A percentile compares a stretch with the other conserved stretches of the same genome.
phyloP scores from a whole-genome alignment of 2,888 invertebrate species.

The Cantharis lateralis region DNA sequence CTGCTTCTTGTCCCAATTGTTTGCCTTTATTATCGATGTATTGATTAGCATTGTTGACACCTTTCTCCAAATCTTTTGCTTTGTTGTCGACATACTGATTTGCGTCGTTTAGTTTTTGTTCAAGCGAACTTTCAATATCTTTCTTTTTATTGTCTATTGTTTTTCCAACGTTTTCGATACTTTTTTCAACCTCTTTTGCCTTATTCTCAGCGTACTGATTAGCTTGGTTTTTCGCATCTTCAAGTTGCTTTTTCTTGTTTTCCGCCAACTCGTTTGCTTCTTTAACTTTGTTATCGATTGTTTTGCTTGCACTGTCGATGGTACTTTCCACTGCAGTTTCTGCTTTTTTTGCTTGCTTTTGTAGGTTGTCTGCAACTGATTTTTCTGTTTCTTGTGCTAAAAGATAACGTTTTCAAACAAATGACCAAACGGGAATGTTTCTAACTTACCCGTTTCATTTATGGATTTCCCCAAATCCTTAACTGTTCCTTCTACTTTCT shows the following conservation, averaged over 20 bases:
- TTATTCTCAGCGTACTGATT: conserved; percentile 45
- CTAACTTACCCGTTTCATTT: conserved; percentile 56
- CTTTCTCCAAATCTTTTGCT: conserved; percentile 14
- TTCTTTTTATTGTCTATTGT: conserved; percentile 46
- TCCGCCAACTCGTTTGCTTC: conserved; percentile 30
- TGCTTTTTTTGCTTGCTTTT: conserved; percentile 46
- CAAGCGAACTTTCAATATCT: conserved; percentile 24
- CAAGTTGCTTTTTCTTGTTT: conserved; percentile 29
- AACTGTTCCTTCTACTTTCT: conserved; percentile 64
- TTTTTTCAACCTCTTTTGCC: conserved; percentile 33
- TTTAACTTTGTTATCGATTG: conserved; percentile 34
- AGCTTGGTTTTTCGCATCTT: conserved; percentile 21
- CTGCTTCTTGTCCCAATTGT: conserved; percentile 21
- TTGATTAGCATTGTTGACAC: conserved; percentile 22
- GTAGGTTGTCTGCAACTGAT: conserved; percentile 48
- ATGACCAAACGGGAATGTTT: not conserved
- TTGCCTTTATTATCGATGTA: conserved; percentile 28
- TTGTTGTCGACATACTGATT: conserved; percentile 28
- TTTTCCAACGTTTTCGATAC: conserved; percentile 22
- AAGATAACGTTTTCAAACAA: not conserved
- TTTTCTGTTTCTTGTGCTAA: conserved; percentile 25
- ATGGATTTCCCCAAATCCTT: conserved; percentile 62
- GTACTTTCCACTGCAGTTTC: conserved; percentile 52
- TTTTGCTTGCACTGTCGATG: conserved; percentile 36
- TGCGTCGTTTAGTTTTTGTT: conserved; percentile 25